Conservation (phyloP, 2,797 vertebrate species). For the Thaleichthys pacificus region DNA sequence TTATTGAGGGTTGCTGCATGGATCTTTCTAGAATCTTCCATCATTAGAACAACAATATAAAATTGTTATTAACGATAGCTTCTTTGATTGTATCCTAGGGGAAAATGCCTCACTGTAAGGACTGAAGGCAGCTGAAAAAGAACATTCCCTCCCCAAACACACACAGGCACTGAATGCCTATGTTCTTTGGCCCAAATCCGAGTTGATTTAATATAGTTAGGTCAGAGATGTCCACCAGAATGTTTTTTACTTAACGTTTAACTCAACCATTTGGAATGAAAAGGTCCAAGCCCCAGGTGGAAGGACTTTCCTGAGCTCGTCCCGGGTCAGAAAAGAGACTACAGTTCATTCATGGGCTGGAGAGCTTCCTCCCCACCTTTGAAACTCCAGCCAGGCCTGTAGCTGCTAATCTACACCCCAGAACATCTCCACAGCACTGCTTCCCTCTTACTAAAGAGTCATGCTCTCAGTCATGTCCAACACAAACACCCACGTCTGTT, state of each 20-base stretch:
- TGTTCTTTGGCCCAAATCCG: conserved; percentile 16
- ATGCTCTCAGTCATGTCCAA: conserved; percentile 31
- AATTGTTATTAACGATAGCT: conserved; percentile 3
- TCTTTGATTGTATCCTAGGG: conserved; percentile 10
- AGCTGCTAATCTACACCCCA: not conserved
- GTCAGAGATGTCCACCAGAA: conserved; percentile 23
- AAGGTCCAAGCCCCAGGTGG: conserved; percentile 32
- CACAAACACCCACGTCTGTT: conserved; percentile 41
- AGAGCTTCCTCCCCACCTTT: conserved; percentile 7
- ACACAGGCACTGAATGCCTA: not conserved
- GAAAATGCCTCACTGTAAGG: not conserved
- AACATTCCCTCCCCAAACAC: not conserved
- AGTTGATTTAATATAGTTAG: conserved; percentile 30
- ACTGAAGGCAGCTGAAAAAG: not conserved
- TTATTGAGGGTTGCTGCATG: not conserved
- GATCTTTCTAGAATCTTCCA: not conserved
- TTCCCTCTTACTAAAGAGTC: conserved; percentile 8
- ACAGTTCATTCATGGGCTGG: conserved; percentile 26
- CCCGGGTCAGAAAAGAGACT: conserved; percentile 1
- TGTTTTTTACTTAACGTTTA: conserved; percentile 10
- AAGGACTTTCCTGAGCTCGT: conserved; percentile 18
- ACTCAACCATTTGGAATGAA: conserved; percentile 22
- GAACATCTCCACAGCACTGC: not conserved
- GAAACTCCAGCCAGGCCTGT: not conserved
- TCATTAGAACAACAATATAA: conserved; percentile 7